Evolutionary conservation across 2,888 invertebrate species (phyloP).

Genomic region (Dynastes hyllus): DNA sequence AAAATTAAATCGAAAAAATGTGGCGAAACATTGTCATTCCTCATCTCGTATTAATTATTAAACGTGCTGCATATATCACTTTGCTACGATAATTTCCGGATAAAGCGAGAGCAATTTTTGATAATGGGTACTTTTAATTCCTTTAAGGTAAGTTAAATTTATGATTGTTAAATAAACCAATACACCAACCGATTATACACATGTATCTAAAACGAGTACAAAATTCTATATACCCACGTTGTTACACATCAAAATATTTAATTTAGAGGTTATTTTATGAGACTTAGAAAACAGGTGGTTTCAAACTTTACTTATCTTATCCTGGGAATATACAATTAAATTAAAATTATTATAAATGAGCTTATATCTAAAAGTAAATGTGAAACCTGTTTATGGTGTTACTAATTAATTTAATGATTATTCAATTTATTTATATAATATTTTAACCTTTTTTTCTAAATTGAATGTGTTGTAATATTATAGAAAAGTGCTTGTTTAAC

Average conservation of each 20-base stretch:
- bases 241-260: too few species aligned
- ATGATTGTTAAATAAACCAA: not conserved
- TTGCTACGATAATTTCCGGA: conserved; percentile 31
- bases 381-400: too few species aligned
- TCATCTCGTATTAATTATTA: conserved; percentile 8
- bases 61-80: conserved; percentile 11
- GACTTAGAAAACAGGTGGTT: not conserved
- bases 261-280: not conserved
- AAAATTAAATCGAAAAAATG: conserved; percentile 19
- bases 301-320: not conserved
- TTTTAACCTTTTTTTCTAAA: not conserved
- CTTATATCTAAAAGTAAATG: not conserved
- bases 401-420: too few species aligned
- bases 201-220: too few species aligned
- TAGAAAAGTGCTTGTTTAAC: too few species aligned
- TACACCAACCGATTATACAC: too few species aligned
- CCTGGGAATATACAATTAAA: not conserved
- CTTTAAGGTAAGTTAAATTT: conserved; percentile 33
- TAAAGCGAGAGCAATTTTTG: conserved; percentile 8
- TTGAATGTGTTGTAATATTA: not conserved
- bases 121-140: conserved; percentile 36
- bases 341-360: not conserved
- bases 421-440: too few species aligned
- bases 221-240: too few species aligned
- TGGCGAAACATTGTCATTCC: conserved; percentile 3